phyloP scores from a whole-genome alignment of 2,888 invertebrate genomes.

The Scaptomyza caliginosa region DNA sequence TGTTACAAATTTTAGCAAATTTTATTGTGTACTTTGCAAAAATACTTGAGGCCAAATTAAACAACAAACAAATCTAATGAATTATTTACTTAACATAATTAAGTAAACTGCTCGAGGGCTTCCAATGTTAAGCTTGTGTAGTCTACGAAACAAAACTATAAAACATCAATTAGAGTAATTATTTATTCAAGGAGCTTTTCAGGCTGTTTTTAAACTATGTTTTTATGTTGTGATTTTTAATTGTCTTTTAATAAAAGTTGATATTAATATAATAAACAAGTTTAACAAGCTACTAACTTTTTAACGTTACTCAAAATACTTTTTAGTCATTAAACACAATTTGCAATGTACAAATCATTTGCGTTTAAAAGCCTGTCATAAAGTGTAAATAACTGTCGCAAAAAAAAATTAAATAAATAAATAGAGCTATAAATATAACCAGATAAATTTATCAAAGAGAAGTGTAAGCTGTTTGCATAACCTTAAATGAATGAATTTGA shows the following conservation, averaged over 20 bases:
- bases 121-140: too few relatives aligned
- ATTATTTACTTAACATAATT: not conserved
- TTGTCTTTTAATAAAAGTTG: not conserved
- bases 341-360: conserved; percentile 32
- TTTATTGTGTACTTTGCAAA: not conserved
- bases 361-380: conserved; percentile 23
- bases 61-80: not conserved
- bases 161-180: too few relatives aligned
- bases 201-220: too few relatives aligned
- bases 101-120: not conserved
- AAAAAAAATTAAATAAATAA: conserved; percentile 1
- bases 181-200: too few relatives aligned
- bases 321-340: conserved; percentile 17
- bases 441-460: not conserved
- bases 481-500: conserved; percentile 49
- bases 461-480: conserved; percentile 18
- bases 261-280: not conserved
- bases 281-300: too few relatives aligned
- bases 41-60: not conserved
- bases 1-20: not conserved
- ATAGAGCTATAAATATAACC: conserved; percentile 4
- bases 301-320: too few relatives aligned
- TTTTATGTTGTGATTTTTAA: too few relatives aligned
- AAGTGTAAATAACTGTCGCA: conserved; percentile 39
- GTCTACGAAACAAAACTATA: too few relatives aligned